phyloP scores from a whole-genome alignment of 2,113 vertebrate genomes.

The Melierax canorus region DNA sequence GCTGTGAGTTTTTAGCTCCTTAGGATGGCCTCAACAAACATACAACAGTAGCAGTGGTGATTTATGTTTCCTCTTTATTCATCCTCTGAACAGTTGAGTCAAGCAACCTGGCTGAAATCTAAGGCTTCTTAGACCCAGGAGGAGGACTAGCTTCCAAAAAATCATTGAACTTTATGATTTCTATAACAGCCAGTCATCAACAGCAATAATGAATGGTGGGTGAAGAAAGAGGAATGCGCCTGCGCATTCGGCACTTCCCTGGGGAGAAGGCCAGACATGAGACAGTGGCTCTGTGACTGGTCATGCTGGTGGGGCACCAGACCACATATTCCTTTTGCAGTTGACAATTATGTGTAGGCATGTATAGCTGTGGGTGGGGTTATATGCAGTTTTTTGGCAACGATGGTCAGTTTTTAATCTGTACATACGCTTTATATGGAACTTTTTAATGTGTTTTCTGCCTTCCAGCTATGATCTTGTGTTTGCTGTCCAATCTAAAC shows the following conservation, averaged over 20 bases:
- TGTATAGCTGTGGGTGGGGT: background rate
- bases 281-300: background rate
- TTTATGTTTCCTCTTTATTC: background rate
- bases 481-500: background rate
- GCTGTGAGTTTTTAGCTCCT: background rate
- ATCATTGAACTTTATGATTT: background rate
- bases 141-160: background rate
- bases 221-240: background rate
- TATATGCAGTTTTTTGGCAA: background rate
- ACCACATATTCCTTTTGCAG: background rate
- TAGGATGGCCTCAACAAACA: background rate
- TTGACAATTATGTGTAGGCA: background rate
- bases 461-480: background rate
- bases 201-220: background rate
- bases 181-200: background rate
- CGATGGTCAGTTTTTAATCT: constrained; percentile 23
- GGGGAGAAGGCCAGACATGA: background rate
- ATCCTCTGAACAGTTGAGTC: background rate
- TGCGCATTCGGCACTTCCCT: background rate
- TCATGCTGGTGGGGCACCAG: background rate
- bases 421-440: background rate
- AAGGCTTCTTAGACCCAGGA: background rate
- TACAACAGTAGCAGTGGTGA: background rate
- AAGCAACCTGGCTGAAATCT: background rate
- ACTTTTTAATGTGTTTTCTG: background rate